Evolutionary conservation across 2,113 vertebrate species (phyloP).

Genomic region (Tenrec ecaudatus): DNA sequence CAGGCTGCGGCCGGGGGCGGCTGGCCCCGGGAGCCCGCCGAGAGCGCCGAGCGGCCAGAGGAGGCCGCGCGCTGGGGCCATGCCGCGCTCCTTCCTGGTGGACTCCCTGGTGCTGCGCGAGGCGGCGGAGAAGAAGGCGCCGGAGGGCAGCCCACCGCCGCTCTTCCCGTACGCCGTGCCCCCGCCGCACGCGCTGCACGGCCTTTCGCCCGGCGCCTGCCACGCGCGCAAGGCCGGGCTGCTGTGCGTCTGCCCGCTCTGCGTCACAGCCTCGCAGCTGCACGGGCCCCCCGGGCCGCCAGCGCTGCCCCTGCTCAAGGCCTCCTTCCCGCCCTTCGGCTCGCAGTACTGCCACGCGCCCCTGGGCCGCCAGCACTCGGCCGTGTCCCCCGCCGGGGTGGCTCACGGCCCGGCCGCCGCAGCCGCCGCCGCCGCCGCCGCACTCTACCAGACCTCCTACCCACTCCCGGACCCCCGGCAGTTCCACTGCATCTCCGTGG

Average conservation of each 20-base stretch:
- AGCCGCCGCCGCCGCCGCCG: constrained; percentile 88
- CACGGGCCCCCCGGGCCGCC: constrained; percentile 92
- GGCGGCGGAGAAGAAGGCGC: constrained; percentile 90
- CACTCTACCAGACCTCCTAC: constrained; percentile 96
- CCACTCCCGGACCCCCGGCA: constrained; percentile 95
- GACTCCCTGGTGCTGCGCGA: constrained; percentile 98
- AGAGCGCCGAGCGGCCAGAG: background rate
- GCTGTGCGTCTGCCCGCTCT: constrained; percentile 97
- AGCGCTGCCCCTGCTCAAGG: constrained; percentile 95
- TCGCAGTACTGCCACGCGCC: constrained; percentile 96
- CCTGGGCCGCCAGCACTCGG: constrained; percentile 92
- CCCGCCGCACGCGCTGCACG: constrained; percentile 93
- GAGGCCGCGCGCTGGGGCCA: constrained; percentile 79
- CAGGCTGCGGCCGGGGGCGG: background rate
- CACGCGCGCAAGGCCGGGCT: constrained; percentile 97
- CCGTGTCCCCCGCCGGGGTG: constrained; percentile 90
- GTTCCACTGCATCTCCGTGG: constrained; percentile 98
- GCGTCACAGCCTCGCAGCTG: constrained; percentile 95
- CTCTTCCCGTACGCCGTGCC: constrained; percentile 96
- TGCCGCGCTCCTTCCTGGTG: constrained; percentile 99
- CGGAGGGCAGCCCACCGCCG: constrained; percentile 92
- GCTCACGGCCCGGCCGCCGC: constrained; percentile 92
- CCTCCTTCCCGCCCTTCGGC: constrained; percentile 94
- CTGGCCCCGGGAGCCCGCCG: background rate
- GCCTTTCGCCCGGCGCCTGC: constrained; percentile 91